Conservation (phyloP, 1,140 invertebrate species). For the Papilio polyxenes region DNA sequence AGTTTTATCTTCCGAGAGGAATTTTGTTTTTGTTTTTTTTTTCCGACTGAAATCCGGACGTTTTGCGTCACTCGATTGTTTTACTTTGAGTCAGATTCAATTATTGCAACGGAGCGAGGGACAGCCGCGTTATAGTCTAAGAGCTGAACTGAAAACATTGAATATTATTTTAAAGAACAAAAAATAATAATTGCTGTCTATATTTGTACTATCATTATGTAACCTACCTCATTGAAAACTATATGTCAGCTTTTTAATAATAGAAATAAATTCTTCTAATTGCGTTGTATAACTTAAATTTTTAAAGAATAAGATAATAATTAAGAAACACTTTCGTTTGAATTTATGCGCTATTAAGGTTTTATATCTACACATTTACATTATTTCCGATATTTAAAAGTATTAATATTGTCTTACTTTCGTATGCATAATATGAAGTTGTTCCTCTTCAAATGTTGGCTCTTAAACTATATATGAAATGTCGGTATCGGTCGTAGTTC, state of each 20-base stretch:
- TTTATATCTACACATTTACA: too few species aligned
- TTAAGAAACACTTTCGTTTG: too few species aligned
- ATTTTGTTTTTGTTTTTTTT: neutral
- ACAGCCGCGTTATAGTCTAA: conserved; percentile 4
- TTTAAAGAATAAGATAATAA: too few species aligned
- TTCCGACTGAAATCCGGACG: neutral
- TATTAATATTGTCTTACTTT: too few species aligned
- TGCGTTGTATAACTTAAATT: too few species aligned
- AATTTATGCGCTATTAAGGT: too few species aligned
- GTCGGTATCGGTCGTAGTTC: conserved; percentile 42
- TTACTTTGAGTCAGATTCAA: conserved; percentile 42
- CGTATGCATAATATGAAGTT: neutral
- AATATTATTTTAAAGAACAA: neutral
- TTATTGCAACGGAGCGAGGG: conserved; percentile 41
- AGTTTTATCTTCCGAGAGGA: neutral
- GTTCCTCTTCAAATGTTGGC: neutral
- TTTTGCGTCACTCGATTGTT: conserved; percentile 27
- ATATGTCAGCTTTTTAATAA: too few species aligned
- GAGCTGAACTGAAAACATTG: neutral
- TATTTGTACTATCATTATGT: neutral
- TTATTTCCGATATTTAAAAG: too few species aligned
- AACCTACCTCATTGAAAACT: neutral
- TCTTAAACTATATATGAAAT: conserved; percentile 33
- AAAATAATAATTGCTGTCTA: too few species aligned
- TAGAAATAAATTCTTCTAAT: too few species aligned